Evolutionary conservation across 1,140 invertebrate genomes (phyloP), one percentile per base, ranked within the genome.

Genomic region (Tetramorium parvispinum): DNA sequence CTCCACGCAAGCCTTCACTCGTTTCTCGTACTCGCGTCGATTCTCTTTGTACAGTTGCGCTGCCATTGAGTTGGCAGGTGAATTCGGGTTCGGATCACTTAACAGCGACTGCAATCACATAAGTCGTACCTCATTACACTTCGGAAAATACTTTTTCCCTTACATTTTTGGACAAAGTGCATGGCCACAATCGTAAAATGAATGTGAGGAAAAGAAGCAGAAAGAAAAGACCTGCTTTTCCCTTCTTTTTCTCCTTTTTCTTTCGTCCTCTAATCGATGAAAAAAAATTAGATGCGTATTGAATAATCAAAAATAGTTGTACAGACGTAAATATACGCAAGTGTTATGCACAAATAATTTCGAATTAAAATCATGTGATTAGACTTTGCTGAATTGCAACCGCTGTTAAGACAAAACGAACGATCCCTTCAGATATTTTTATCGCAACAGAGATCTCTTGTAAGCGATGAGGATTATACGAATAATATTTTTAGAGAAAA

Each of bases 21-120:
- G 96, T 96, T 99, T 99, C 96, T 99, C 98, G 96, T 99, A 99
- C 96, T 99, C 98, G 93, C 98, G 96, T 94, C 98, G 96, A 95
- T 99, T 98, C 95, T 98, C 98, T 96, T 98, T 98, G 96, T 99
- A 99, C 91, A 99, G 97, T 96, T 99, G 98, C 88, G 98, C 98
- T 94, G 98, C 98, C 97, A 98, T 98, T 90, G 98, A 98, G 95
- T 99, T 99, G 87, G 98, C 98, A 93, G 98, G 98, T 94, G 98
- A 98, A 96, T 99, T 99, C 87, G 98, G 98, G 96, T 99, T 99
- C 87, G 98, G 98, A 96, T 99, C 98, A 97, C 98, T 98, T 95
- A 99, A 96, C 95, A 98, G 96, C 95, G 98, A 98, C 98, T 98
- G 96, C 93, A 97, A 97, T 92, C 93, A 95, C 91, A 95, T 93